These are phyloP conservation scores for Drosophila phalerata DNA, from an alignment of 2,888 invertebrate species.

Conservation along the genomic window DNA sequence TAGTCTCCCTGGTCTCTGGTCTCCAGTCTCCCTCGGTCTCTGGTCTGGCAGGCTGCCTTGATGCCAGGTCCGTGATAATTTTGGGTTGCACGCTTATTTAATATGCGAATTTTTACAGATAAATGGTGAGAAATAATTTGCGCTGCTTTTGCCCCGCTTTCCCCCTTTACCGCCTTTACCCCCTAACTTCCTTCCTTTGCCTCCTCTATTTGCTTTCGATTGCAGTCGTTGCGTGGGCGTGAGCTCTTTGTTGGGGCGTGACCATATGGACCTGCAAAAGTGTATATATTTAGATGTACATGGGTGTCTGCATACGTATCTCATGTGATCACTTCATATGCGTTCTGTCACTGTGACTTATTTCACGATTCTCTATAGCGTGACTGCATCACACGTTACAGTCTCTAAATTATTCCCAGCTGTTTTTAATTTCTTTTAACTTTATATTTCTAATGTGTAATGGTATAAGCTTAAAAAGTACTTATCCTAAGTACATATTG, in stretches of 20 bases:
- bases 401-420: background rate
- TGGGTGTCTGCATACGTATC: background rate
- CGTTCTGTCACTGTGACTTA: slow-evolving; percentile 41
- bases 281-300: slow-evolving; percentile 17
- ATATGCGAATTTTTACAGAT: slow-evolving; percentile 84
- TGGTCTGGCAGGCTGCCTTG: slow-evolving; percentile 46
- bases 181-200: background rate
- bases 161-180: background rate
- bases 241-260: slow-evolving; percentile 63
- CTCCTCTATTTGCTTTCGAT: slow-evolving; percentile 21
- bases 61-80: slow-evolving; percentile 85
- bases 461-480: no score
- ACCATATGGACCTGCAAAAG: slow-evolving; percentile 27
- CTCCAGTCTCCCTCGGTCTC: slow-evolving; percentile 4
- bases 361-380: background rate
- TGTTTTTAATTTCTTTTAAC: background rate
- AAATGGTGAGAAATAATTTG: slow-evolving; percentile 84
- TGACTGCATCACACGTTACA: background rate
- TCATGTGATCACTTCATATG: slow-evolving; percentile 64
- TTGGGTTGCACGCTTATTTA: slow-evolving; percentile 84
- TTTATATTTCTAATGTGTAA: background rate
- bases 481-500: no score
- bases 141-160: slow-evolving; percentile 65
- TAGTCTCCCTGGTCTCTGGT: slow-evolving; percentile 4
- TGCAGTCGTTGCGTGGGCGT: slow-evolving; percentile 65